phyloP scores from a whole-genome alignment of 2,797 vertebrate species.

The Enteromius thamalakanensis region DNA sequence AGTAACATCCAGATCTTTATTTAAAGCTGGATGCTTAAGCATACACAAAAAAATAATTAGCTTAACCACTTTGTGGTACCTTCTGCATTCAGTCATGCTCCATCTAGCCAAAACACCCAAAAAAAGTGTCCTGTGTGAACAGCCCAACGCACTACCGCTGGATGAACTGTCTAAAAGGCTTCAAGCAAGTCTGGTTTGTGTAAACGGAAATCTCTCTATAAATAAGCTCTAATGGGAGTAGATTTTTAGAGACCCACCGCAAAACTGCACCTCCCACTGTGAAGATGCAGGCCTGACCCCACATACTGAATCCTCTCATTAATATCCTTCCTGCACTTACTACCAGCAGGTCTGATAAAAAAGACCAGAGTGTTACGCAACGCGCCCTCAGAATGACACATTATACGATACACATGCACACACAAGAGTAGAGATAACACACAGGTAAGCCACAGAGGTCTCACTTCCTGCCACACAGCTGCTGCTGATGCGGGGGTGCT shows the following conservation, averaged over 20 bases:
- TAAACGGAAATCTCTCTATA: slow-evolving; percentile 53
- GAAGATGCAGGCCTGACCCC: slow-evolving; percentile 45
- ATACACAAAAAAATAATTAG: not conserved
- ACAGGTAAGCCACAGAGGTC: slow-evolving; percentile 64
- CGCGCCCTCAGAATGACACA: slow-evolving; percentile 24
- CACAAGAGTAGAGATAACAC: slow-evolving; percentile 50
- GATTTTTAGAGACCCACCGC: slow-evolving; percentile 37
- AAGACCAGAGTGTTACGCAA: not conserved
- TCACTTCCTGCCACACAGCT: slow-evolving; percentile 58
- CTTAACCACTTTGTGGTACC: not conserved
- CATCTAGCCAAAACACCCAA: not conserved
- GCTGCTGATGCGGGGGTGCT: slow-evolving; percentile 53
- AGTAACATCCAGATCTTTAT: not conserved
- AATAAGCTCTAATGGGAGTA: slow-evolving; percentile 55
- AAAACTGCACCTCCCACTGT: slow-evolving; percentile 36
- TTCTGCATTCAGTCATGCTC: not conserved
- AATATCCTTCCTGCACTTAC: slow-evolving; percentile 10
- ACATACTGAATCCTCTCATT: slow-evolving; percentile 4
- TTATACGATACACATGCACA: slow-evolving; percentile 5
- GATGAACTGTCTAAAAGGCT: slow-evolving; percentile 8
- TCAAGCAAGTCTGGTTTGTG: slow-evolving; percentile 15
- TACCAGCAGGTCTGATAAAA: slow-evolving; percentile 17
- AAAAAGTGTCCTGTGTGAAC: not conserved
- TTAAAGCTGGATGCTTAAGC: not conserved
- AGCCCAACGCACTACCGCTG: not conserved